A percentile compares a stretch with the other conserved stretches of the same genome.
phyloP scores from a whole-genome alignment of 2,888 invertebrate genomes.

The Lasioglossum vierecki region DNA sequence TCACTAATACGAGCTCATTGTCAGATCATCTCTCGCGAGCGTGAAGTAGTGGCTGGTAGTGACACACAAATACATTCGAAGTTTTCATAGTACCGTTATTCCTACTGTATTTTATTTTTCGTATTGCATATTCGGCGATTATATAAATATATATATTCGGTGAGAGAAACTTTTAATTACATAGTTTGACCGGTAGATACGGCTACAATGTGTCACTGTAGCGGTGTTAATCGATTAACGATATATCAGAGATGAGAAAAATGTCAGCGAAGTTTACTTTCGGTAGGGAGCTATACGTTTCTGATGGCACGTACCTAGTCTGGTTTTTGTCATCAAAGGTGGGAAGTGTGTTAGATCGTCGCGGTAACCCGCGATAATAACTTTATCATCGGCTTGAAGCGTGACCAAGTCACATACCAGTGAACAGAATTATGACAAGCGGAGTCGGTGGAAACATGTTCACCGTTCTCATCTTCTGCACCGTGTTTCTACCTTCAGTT shows the following conservation, averaged over 20 bases:
- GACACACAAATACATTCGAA: conserved; percentile 2
- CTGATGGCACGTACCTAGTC: conserved; percentile 46
- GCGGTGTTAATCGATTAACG: conserved; percentile 16
- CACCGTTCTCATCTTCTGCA: conserved; percentile 43
- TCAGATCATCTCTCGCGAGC: background rate
- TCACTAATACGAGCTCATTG: background rate
- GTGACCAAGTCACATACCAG: conserved; percentile 31
- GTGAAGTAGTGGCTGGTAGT: background rate
- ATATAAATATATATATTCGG: background rate
- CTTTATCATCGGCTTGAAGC: conserved; percentile 10
- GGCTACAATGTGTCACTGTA: background rate
- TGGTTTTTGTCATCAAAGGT: conserved; percentile 34
- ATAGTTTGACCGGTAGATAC: background rate
- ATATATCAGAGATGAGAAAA: conserved; percentile 13
- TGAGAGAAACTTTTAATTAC: background rate
- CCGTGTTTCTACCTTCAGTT: conserved; percentile 47
- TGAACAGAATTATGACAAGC: conserved; percentile 38
- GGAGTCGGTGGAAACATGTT: conserved; percentile 58
- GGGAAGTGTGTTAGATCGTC: conserved; percentile 14
- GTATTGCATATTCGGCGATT: background rate
- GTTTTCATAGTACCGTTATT: conserved; percentile 9
- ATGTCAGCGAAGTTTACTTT: conserved; percentile 61
- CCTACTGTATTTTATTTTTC: background rate
- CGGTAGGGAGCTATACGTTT: conserved; percentile 67
- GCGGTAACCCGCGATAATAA: conserved; percentile 28